phyloP scores from a whole-genome alignment of 1,140 invertebrate species.

The Zaprionus nigranus region DNA sequence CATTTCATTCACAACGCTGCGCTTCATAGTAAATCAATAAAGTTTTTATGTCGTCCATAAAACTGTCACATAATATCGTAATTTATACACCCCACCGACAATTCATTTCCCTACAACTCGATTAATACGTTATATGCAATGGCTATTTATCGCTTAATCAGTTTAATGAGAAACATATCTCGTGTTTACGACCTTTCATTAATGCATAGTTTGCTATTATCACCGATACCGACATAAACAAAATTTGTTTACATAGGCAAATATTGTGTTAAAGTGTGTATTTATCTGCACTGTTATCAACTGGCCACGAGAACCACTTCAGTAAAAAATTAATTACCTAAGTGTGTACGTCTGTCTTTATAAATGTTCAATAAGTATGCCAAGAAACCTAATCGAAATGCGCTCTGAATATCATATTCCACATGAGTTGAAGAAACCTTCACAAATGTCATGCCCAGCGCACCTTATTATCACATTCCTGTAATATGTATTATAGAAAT shows the following conservation, averaged over 20 bases:
- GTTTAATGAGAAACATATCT: slow-evolving; percentile 58
- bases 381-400: slow-evolving; percentile 23
- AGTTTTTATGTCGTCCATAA: slow-evolving; percentile 60
- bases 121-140: slow-evolving; percentile 51
- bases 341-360: background rate
- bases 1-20: background rate
- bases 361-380: slow-evolving; percentile 23
- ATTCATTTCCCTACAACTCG: slow-evolving; percentile 13
- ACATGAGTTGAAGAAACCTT: slow-evolving; percentile 11
- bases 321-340: slow-evolving; percentile 12
- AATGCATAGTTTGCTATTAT: slow-evolving; percentile 33
- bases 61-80: slow-evolving; percentile 62
- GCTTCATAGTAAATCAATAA: slow-evolving; percentile 48
- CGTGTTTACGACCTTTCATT: slow-evolving; percentile 56
- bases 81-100: slow-evolving; percentile 35
- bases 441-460: slow-evolving; percentile 6
- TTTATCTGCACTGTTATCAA: slow-evolving; percentile 12
- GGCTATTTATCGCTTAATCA: slow-evolving; percentile 73
- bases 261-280: slow-evolving; percentile 29
- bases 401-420: slow-evolving; percentile 20
- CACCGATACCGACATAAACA: slow-evolving; percentile 25
- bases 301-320: background rate
- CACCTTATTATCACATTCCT: slow-evolving; percentile 12
- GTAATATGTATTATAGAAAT: background rate
- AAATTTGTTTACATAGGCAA: slow-evolving; percentile 46